These are phyloP conservation scores for Vulpes ferrilata DNA, from an alignment of 2,113 vertebrate species.

Conservation along the genomic window DNA sequence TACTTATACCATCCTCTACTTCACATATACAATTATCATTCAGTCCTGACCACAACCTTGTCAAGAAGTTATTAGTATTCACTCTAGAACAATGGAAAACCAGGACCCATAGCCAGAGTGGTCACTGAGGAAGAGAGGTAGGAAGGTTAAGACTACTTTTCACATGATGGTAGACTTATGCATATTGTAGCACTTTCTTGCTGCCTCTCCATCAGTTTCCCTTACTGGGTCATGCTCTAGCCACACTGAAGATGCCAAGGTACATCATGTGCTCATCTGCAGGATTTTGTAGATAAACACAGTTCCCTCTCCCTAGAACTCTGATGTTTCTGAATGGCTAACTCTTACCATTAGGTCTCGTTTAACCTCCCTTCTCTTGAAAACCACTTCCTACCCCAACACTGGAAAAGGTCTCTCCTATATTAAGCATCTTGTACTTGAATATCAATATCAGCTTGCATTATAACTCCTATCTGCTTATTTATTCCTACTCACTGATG, in stretches of 20 bases:
- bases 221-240: not conserved
- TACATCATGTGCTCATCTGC: not conserved
- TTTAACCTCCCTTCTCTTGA: not conserved
- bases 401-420: not conserved
- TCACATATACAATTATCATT: not conserved
- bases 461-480: not conserved
- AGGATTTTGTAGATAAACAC: not conserved
- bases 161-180: not conserved
- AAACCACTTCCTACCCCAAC: not conserved
- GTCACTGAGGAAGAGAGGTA: not conserved
- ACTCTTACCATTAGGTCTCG: not conserved
- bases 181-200: not conserved
- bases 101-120: not conserved
- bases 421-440: not conserved
- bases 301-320: not conserved
- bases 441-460: not conserved
- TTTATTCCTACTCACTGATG: not conserved
- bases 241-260: not conserved
- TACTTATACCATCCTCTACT: not conserved
- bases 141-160: not conserved
- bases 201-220: not conserved
- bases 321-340: not conserved
- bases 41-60: not conserved
- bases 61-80: constrained; percentile 1
- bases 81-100: not conserved